Conservation (phyloP, 2,888 invertebrate species). For the Watsonalla binaria region DNA sequence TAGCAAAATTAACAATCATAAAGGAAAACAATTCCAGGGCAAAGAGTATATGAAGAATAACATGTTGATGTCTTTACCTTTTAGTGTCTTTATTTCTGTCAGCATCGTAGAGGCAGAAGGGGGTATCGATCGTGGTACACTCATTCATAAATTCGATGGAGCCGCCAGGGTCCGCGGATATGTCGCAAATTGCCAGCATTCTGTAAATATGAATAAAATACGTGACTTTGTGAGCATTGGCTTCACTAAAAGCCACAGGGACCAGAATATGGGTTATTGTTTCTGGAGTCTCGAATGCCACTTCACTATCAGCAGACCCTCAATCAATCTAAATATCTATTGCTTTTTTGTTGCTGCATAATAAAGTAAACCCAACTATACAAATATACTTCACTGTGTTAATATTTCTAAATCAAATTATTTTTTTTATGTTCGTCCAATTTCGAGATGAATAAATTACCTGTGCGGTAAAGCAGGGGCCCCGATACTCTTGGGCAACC, state of each 20-base stretch:
- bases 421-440: background rate
- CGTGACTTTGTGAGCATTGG: too few relatives aligned
- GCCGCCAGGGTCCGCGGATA: slow-evolving; percentile 99
- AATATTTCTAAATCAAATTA: background rate
- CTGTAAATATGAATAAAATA: slow-evolving; percentile 47
- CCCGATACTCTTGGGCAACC: slow-evolving; percentile 93
- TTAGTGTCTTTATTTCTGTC: slow-evolving; percentile 98
- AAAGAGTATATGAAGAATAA: background rate
- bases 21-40: background rate
- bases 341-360: too few relatives aligned
- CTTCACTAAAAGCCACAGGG: too few relatives aligned
- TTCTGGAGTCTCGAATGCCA: too few relatives aligned
- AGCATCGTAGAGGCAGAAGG: slow-evolving; percentile 99
- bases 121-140: slow-evolving; percentile 99
- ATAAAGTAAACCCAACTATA: too few relatives aligned
- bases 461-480: slow-evolving; percentile 91
- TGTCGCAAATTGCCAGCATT: slow-evolving; percentile 97
- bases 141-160: slow-evolving; percentile 99
- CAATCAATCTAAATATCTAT: too few relatives aligned
- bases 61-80: slow-evolving; percentile 71
- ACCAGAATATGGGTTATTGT: too few relatives aligned
- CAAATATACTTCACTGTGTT: too few relatives aligned
- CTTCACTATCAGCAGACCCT: too few relatives aligned
- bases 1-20: background rate
- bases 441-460: slow-evolving; percentile 24